phyloP scores from a whole-genome alignment of 2,113 vertebrate species.

The Amblyornis subalaris region DNA sequence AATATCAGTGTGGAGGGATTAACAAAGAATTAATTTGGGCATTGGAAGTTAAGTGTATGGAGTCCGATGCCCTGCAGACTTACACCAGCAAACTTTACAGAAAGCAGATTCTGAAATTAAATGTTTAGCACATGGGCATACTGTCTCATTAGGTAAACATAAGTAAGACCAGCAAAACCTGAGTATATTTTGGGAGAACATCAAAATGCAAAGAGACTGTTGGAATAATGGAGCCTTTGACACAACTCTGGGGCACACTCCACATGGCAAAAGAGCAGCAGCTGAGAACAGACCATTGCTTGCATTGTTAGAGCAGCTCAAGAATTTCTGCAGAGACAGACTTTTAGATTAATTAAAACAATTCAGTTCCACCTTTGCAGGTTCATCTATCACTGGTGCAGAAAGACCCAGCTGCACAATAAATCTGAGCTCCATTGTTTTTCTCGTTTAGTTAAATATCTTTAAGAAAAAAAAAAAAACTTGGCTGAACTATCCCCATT shows the following conservation, averaged over 20 bases:
- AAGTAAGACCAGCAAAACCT: not conserved
- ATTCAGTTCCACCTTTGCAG: not conserved
- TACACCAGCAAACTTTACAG: not conserved
- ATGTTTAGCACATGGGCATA: not conserved
- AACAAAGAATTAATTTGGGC: not conserved
- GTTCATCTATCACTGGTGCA: slow-evolving; percentile 15
- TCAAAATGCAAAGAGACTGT: slow-evolving; percentile 13
- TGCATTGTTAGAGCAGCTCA: not conserved
- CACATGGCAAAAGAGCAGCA: not conserved
- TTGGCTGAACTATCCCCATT: slow-evolving; percentile 60
- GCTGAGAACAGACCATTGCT: not conserved
- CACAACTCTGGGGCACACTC: not conserved
- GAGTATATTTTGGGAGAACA: slow-evolving; percentile 26
- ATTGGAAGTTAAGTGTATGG: not conserved
- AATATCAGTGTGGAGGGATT: not conserved
- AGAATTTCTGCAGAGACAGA: slow-evolving; percentile 10
- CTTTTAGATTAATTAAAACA: not conserved
- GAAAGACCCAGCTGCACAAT: slow-evolving; percentile 43
- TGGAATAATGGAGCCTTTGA: slow-evolving; percentile 28
- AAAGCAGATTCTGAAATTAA: not conserved
- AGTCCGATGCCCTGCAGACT: not conserved
- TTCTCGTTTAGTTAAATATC: slow-evolving; percentile 52
- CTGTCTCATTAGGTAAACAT: not conserved
- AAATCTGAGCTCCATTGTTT: slow-evolving; percentile 25
- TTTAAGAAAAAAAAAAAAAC: slow-evolving; percentile 35